phyloP scores from a whole-genome alignment of 1,140 invertebrate genomes.

The Rhyzopertha dominica region DNA sequence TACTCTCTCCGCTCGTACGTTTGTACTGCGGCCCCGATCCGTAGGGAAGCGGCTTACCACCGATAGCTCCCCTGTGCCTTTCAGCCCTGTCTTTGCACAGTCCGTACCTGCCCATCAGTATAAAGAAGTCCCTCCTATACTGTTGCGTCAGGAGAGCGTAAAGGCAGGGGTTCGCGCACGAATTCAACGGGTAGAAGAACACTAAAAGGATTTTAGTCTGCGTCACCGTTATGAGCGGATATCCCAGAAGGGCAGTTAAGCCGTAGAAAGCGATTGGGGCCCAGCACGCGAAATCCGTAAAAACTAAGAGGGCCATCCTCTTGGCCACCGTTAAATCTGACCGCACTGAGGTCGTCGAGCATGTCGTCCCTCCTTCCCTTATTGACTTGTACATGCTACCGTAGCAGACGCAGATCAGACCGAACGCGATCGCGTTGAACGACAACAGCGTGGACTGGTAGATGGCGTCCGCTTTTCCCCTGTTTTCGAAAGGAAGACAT shows the following conservation, averaged over 20 bases:
- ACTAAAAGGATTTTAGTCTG: constrained; percentile 85
- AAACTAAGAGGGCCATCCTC: constrained; percentile 81
- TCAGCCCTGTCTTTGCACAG: constrained; percentile 45
- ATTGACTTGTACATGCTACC: constrained; percentile 73
- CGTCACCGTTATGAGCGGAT: constrained; percentile 77
- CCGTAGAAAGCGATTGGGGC: constrained; percentile 80
- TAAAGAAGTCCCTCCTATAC: constrained; percentile 72
- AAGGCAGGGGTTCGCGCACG: constrained; percentile 86
- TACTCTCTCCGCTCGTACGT: constrained; percentile 16
- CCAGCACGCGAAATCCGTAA: constrained; percentile 84
- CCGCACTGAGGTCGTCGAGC: constrained; percentile 56
- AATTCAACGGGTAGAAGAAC: constrained; percentile 90
- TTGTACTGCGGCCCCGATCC: constrained; percentile 20
- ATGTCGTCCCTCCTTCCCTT: constrained; percentile 50
- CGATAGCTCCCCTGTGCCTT: constrained; percentile 32
- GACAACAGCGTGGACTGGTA: constrained; percentile 68
- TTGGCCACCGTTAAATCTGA: constrained; percentile 77
- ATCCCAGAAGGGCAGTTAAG: constrained; percentile 71
- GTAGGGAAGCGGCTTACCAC: constrained; percentile 35
- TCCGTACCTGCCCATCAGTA: constrained; percentile 57
- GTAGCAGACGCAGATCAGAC: constrained; percentile 74
- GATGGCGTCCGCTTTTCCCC: constrained; percentile 55
- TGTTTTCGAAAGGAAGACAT: constrained; percentile 66
- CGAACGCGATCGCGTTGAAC: constrained; percentile 69
- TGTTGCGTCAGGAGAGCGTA: constrained; percentile 87